Evolutionary conservation across 2,797 vertebrate genomes (phyloP), one percentile per base, ranked within the genome.

Genomic region (Centroberyx gerrardi): DNA sequence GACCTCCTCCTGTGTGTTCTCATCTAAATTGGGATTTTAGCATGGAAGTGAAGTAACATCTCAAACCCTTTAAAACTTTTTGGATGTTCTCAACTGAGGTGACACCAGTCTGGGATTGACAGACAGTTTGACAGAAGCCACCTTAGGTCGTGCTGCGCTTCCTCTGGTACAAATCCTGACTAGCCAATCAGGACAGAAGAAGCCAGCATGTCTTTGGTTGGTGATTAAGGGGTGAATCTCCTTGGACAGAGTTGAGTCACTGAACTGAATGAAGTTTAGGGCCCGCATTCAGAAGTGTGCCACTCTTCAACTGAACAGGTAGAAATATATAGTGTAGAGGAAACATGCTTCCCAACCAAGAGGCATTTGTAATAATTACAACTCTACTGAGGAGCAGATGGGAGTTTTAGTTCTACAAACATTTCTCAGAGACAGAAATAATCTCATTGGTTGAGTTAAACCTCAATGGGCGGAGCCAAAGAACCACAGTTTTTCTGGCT

Each of bases 181-280:
- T 94, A 91, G 70, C 91, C 93, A 95, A 83, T 95, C 93, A 92
- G 95, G 94, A 94, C 42, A 58, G 82, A 86, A 58, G 91, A 92
- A 81, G 83, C 28, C 82, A 78, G 79, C 66, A 3, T 0, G n/a
- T 44, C 46, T 62, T 22, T 10, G 22, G 15, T 9, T 3, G 31
- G 17, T 29, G 18, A 53, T 0, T 0, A 56, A 56, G 6, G 38
- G 15, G 31, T 18, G 36, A 4, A 67, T 72, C 68, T 60, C 28
- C 67, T 74, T 76, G 54, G 64, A 65, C 27, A 10, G 51, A 68
- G 38, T 40, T 53, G 72, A 84, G 56, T 82, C 74, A 52, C 61
- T 84, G 83, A 68, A 60, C 38, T 8, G 38, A 76, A 68, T 46
- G 18, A 15, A 64, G 54, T 58, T 36, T 18, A 36, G 9, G 73